Evolutionary conservation across 1,140 invertebrate species (phyloP), one percentile per base, ranked within the genome.

Genomic region (Bathynomus jamesi): DNA sequence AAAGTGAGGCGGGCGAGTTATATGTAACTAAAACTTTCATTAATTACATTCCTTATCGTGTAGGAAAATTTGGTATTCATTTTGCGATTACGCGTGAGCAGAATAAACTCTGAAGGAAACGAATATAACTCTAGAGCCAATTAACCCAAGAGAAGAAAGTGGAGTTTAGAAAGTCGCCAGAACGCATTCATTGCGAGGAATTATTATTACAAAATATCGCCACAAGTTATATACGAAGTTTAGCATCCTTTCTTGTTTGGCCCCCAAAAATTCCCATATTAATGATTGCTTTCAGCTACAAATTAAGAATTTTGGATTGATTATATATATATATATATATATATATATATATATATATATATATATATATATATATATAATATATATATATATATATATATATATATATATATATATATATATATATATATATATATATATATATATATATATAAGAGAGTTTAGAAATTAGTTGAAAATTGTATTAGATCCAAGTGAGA

Each of bases 351-450:
- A 64, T 27, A 64, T 64, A 64, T 29, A 64, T 64, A 64, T 27
- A 64, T 64, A 64, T 64, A 64, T 27, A 64, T 27, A 64, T 27
- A 64, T 64, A 64, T 64, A 64, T 64, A 27, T 64, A 64, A 27
- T 25, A 64, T 64, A 64, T 64, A 64, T 64, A 27, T 64, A 64
- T 64, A 64, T 64, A 64, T 27, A 64, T 64, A 27, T 64, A 64
- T 64, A 64, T 64, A 64, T 64, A 64, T 27, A 64, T 64, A 64
- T 64, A 64, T 64, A 27, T 64, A 29, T 64, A 27, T 64, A 27
- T 64, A 27, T 64, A 1, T n/a, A n/a, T n/a, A n/a, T n/a, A n/a
- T n/a, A n/a, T n/a, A n/a, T n/a, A n/a, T n/a, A n/a, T n/a, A n/a
- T 64, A 27, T 25, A 64, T 64, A 64, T 1, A 64, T 63, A 63